Percentiles rank a stretch among this genome's conserved stretches.
These are phyloP conservation scores for Xylophagus ater DNA, from an alignment of 2,888 invertebrate species.

Conservation along the genomic window DNA sequence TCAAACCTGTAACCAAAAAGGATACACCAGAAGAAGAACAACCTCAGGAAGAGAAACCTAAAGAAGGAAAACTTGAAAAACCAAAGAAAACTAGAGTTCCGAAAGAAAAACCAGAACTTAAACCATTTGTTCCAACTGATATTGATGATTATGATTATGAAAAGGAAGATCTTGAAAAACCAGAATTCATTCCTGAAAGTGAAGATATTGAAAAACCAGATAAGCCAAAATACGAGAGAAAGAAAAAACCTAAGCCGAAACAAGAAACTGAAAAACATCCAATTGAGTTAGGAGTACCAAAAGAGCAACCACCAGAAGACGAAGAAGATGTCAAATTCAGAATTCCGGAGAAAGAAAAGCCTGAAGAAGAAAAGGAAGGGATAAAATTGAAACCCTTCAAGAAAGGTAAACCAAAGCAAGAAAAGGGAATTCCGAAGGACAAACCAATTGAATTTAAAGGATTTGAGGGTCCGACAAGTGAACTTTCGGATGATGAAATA, in stretches of 20 bases:
- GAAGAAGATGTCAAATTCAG: conserved; percentile 11
- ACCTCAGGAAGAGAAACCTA: conserved; percentile 35
- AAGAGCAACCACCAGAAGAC: conserved; percentile 13
- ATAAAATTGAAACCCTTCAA: conserved; percentile 11
- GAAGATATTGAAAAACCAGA: conserved; percentile 24
- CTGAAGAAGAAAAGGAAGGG: conserved; percentile 17
- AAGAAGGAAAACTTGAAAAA: conserved; percentile 29
- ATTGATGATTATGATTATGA: conserved; percentile 41
- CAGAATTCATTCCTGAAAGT: no score
- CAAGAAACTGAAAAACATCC: conserved; percentile 13
- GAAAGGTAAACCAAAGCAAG: conserved; percentile 19
- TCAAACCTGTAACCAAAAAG: no score
- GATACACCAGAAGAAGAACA: conserved; percentile 39
- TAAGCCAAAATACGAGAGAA: conserved; percentile 11
- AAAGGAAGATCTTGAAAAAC: conserved; percentile 44
- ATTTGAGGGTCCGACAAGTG: no score
- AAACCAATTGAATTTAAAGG: conserved; percentile 29
- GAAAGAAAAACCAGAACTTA: not conserved
- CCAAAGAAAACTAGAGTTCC: conserved; percentile 4
- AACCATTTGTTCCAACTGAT: conserved; percentile 2
- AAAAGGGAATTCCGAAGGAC: conserved; percentile 16
- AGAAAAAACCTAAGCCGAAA: conserved; percentile 14
- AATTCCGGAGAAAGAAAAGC: conserved; percentile 10
- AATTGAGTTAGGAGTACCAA: no score
- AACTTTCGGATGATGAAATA: no score